phyloP scores from a whole-genome alignment of 2,113 vertebrate species.

The Catharus bicknelli region DNA sequence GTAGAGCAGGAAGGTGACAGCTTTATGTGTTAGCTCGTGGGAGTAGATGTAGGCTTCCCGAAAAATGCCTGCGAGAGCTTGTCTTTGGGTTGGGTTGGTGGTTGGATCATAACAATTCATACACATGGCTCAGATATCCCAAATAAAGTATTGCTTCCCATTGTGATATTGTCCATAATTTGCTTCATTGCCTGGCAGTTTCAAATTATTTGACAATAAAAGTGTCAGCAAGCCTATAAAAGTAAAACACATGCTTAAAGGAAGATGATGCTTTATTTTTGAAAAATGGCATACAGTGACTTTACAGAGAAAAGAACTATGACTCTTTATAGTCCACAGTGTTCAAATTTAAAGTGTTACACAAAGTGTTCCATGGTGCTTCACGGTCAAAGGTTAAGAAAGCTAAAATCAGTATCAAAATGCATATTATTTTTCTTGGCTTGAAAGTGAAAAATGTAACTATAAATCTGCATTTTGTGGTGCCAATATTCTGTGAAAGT shows the following conservation, averaged over 20 bases:
- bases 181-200: conserved; percentile 55
- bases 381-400: conserved; percentile 22
- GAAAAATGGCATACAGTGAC: background rate
- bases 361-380: background rate
- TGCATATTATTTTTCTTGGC: background rate
- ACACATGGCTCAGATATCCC: conserved; percentile 31
- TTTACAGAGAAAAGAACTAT: background rate
- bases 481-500: background rate
- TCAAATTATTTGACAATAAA: conserved; percentile 61
- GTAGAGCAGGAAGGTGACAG: background rate
- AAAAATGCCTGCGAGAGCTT: conserved; percentile 46
- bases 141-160: conserved; percentile 44
- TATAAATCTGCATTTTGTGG: background rate
- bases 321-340: background rate
- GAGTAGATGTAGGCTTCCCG: background rate
- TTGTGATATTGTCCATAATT: conserved; percentile 56
- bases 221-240: conserved; percentile 60
- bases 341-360: background rate
- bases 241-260: conserved; percentile 47
- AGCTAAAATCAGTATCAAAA: background rate
- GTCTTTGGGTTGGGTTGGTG: conserved; percentile 26
- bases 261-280: conserved; percentile 26
- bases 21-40: background rate
- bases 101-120: conserved; percentile 3
- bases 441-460: background rate